Evolutionary conservation across 1,140 invertebrate genomes (phyloP).

Genomic region (Ips nitidus): DNA sequence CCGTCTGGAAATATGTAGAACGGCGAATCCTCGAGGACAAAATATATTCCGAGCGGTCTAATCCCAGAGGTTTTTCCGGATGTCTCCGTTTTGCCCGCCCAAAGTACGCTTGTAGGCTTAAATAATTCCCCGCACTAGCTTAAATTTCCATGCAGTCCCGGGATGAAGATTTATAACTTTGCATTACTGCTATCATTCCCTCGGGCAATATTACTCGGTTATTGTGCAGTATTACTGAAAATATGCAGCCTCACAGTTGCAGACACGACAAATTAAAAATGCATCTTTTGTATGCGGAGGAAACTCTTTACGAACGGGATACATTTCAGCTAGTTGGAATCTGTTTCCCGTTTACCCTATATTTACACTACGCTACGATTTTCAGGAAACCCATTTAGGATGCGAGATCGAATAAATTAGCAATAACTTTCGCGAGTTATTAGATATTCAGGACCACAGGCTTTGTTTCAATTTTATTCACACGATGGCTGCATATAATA

Average conservation of each 20-base stretch:
- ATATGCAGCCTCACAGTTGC: slow-evolving; percentile 2
- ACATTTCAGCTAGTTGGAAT: not conserved
- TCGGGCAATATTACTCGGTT: slow-evolving; percentile 8
- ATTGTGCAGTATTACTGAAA: slow-evolving; percentile 7
- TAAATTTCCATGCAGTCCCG: slow-evolving; percentile 32
- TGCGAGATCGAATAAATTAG: not conserved
- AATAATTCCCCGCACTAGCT: slow-evolving; percentile 26
- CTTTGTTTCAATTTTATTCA: too few relatives aligned
- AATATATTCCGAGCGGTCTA: slow-evolving; percentile 8
- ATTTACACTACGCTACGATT: not conserved
- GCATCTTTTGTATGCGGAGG: not conserved
- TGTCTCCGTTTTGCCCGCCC: slow-evolving; percentile 1
- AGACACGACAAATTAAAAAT: slow-evolving; percentile 9
- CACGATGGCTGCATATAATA: too few relatives aligned
- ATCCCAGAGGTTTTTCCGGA: slow-evolving; percentile 12
- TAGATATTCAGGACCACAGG: too few relatives aligned
- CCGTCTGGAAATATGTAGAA: not conserved
- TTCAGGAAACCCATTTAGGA: not conserved
- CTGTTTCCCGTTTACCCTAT: not conserved
- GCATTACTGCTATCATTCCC: slow-evolving; percentile 22
- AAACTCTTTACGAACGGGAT: not conserved
- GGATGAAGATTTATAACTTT: slow-evolving; percentile 28
- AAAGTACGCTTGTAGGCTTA: slow-evolving; percentile 8
- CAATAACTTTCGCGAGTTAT: too few relatives aligned
- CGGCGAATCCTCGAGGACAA: not conserved